These are phyloP conservation scores for Steinernema feltiae DNA, from an alignment of 1,140 invertebrate species.

Conservation along the genomic window DNA sequence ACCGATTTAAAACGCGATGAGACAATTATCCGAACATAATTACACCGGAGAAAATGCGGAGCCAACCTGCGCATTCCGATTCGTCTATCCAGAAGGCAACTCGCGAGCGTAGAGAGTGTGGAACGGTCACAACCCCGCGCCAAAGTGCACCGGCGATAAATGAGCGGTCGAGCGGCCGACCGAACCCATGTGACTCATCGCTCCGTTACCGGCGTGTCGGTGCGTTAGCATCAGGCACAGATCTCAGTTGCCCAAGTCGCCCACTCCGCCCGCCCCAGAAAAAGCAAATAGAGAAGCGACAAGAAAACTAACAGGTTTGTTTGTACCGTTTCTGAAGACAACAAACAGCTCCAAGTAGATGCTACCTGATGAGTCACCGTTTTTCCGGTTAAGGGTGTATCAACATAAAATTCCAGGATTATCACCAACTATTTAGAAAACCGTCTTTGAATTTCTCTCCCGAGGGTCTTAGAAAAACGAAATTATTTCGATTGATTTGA, in stretches of 20 bases:
- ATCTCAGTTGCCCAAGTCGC: neutral
- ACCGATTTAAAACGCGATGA: neutral
- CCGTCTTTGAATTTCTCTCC: neutral
- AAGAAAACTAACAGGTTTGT: constrained; percentile 2
- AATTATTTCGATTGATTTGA: no score
- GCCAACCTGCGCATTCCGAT: neutral
- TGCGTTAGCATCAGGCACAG: neutral
- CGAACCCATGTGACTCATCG: neutral
- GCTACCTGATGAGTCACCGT: constrained; percentile 9
- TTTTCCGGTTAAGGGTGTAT: neutral
- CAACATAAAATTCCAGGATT: neutral
- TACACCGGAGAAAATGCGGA: neutral
- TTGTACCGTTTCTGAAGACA: constrained; percentile 4
- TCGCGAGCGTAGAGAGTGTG: neutral
- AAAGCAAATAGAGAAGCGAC: neutral
- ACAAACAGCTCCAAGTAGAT: constrained; percentile 1
- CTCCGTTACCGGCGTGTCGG: neutral
- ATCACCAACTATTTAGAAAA: no score
- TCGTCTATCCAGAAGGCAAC: neutral
- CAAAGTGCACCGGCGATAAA: neutral
- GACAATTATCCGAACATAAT: neutral
- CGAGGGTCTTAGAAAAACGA: no score
- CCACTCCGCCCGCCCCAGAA: neutral
- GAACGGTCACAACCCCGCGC: neutral
- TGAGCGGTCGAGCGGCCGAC: neutral